Conservation (phyloP, 1,140 invertebrate genomes). For the Asbolus verrucosus region DNA sequence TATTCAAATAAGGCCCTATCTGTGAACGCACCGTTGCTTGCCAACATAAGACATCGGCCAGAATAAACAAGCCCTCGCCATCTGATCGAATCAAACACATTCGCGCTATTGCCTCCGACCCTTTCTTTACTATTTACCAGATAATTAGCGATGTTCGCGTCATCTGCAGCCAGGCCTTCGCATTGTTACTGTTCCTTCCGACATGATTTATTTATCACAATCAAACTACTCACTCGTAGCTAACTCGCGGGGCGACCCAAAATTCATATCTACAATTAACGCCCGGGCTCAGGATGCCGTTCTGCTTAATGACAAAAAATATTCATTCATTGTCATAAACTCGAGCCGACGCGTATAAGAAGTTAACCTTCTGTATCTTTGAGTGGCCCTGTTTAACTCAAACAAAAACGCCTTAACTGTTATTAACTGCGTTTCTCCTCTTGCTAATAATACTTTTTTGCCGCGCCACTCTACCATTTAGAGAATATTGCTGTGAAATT, state of each 20-base stretch:
- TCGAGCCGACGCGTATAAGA: background rate
- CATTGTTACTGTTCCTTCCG: background rate
- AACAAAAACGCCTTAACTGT: background rate
- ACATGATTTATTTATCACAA: constrained; percentile 26
- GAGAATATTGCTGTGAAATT: too few relatives aligned
- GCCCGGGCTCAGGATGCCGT: background rate
- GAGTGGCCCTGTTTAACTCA: background rate
- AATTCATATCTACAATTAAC: background rate
- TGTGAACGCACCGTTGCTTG: constrained; percentile 50
- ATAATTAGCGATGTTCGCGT: constrained; percentile 23
- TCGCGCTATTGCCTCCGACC: background rate
- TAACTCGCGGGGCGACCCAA: background rate
- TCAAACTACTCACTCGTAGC: background rate
- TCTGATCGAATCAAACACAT: background rate
- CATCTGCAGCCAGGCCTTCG: background rate
- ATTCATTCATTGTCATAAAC: constrained; percentile 8
- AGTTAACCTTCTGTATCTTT: background rate
- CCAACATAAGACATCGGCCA: constrained; percentile 50
- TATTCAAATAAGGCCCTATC: constrained; percentile 54
- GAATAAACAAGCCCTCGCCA: constrained; percentile 39
- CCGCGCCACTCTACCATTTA: too few relatives aligned
- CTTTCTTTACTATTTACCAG: constrained; percentile 18
- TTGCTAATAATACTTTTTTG: too few relatives aligned
- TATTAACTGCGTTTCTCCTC: background rate
- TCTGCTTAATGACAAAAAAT: constrained; percentile 5